Percentiles rank a stretch among this genome's conserved stretches.
Evolutionary conservation across 2,113 vertebrate species (phyloP).

Genomic region (Channa maculata): DNA sequence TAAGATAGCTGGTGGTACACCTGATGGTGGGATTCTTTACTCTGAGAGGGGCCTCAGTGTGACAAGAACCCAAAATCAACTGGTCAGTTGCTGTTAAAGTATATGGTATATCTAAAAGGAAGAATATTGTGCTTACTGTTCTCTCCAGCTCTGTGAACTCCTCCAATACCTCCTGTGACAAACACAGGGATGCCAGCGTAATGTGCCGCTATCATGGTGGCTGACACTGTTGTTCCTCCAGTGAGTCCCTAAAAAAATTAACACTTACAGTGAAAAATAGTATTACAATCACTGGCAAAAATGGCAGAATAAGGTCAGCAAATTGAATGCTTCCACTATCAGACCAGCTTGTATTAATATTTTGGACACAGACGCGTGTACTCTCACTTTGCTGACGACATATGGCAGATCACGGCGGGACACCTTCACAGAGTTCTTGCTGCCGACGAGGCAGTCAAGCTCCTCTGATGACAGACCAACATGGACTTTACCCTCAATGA

Average conservation of each 20-base stretch:
- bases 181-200: slow-evolving; percentile 88
- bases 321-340: neutral
- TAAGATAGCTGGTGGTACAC: neutral
- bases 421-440: slow-evolving; percentile 84
- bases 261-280: neutral
- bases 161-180: slow-evolving; percentile 91
- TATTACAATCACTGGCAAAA: neutral
- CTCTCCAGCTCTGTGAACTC: slow-evolving; percentile 90
- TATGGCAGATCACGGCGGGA: slow-evolving; percentile 91
- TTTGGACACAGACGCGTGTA: neutral
- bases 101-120: neutral
- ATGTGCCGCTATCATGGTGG: slow-evolving; percentile 90
- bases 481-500: slow-evolving; percentile 85
- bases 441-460: slow-evolving; percentile 84
- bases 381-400: slow-evolving; percentile 85
- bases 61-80: neutral
- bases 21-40: neutral
- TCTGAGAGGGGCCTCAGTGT: neutral
- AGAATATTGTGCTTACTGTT: slow-evolving; percentile 82
- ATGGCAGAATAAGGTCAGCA: neutral
- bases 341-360: neutral
- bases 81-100: neutral
- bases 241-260: slow-evolving; percentile 84
- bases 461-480: slow-evolving; percentile 86
- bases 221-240: slow-evolving; percentile 91